Percentiles rank a stretch among this genome's conserved stretches.
These are phyloP conservation scores for Drosophila paulistorum DNA, from an alignment of 1,140 invertebrate genomes.

Conservation along the genomic window DNA sequence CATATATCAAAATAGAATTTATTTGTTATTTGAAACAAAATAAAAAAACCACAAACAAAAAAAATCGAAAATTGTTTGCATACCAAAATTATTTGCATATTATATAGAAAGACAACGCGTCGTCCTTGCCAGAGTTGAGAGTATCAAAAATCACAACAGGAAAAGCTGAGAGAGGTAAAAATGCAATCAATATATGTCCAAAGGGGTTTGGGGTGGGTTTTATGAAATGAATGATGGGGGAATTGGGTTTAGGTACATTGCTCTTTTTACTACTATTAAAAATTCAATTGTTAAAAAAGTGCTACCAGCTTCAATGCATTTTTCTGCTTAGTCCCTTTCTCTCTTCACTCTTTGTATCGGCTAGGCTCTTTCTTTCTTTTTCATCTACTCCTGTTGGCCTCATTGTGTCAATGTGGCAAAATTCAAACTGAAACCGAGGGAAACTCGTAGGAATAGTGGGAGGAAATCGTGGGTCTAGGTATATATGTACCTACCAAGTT, in stretches of 20 bases:
- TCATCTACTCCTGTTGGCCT: slow-evolving; percentile 49
- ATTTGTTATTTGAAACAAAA: slow-evolving; percentile 3
- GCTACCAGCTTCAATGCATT: slow-evolving; percentile 24
- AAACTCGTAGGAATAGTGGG: slow-evolving; percentile 29
- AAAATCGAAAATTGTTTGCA: slow-evolving; percentile 17
- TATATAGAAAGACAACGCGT: slow-evolving; percentile 30
- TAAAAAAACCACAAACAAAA: background rate
- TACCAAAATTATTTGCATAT: slow-evolving; percentile 51
- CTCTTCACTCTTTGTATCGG: background rate
- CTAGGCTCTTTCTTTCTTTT: slow-evolving; percentile 27
- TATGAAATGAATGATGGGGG: background rate
- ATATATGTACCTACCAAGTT: slow-evolving; percentile 19
- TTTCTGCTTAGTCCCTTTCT: background rate
- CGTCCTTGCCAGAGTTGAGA: background rate
- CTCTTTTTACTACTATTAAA: slow-evolving; percentile 63
- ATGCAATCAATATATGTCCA: slow-evolving; percentile 45
- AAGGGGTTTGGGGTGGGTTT: background rate
- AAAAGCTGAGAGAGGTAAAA: slow-evolving; percentile 12
- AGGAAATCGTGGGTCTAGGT: background rate
- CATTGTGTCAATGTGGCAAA: slow-evolving; percentile 71
- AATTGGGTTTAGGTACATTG: slow-evolving; percentile 15
- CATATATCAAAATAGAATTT: slow-evolving; percentile 12
- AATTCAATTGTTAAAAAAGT: slow-evolving; percentile 70
- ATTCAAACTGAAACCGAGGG: slow-evolving; percentile 22
- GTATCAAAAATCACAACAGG: slow-evolving; percentile 2